Base-by-base conservation (phyloP, 2,888 invertebrate genomes). In the Xanthorhoe designata region DNA sequence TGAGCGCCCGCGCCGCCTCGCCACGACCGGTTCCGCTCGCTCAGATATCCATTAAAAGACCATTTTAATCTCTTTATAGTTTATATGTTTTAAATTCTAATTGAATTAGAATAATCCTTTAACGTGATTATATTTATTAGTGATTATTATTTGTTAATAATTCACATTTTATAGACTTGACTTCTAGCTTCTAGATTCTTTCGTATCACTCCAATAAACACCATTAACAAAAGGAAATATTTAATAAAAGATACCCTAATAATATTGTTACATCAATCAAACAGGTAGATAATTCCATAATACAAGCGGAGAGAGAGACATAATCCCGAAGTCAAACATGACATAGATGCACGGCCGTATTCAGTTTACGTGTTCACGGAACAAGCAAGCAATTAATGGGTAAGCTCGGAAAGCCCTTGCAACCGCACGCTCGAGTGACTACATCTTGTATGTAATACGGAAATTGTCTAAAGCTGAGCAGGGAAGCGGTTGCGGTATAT, bases 401-500 rank as follows among this genome's bases (percentile, higher is more conserved):
- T 75, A 80, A 83, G 79, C 82, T 82, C 76, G 78, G 81, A 80
- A 82, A 81, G 81, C 80, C 82, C 76, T 71, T 79, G 75, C 78
- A 81, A 82, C 81, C 83, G 80, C 83, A 83, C 83, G 83, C 82
- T 81, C 76, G 77, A 82, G 76, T 78, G 82, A 82, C 77, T 82
- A 77, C 76, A 77, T 75, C 83, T 81, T 82, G 78, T 77, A 73
- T 83, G 82, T 85, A 85, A 84, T 81, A 84, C 82, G 77, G 77
- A 72, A 78, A 82, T 81, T 85, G 81, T 80, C 83, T 78, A 75
- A 75, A 77, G 76, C 75, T 72, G 45, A 75, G 76, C 74, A 79
- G 81, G 80, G 81, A 82, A 82, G 79, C 82, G 76, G 80, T 80
- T 81, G 77, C 79, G 81, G 83, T 88, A 86, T 88, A 89, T 88